Base-by-base conservation (phyloP, 2,888 invertebrate genomes). In the Netelia fuscicornis region DNA sequence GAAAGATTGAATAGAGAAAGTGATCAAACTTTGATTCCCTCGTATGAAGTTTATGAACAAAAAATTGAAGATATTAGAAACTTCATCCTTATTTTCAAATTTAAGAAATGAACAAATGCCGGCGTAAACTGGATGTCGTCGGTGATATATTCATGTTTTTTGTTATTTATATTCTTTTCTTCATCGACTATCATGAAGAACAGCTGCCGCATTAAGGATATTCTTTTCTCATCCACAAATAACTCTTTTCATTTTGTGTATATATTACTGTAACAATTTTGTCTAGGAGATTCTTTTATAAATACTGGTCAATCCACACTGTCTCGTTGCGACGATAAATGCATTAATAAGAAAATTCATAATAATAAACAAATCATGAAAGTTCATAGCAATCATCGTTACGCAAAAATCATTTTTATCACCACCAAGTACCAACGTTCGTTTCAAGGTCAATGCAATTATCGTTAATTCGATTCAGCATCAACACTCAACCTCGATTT, bases 401-500 rank as follows among this genome's bases (percentile, higher is more conserved):
- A 48, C 0, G 11, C 48, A 48, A 48, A 2, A 13, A 48, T 11
- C 11, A 48, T 48, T 48, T 48, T 48, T 37, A 10, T 48, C 13
- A 13, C 13, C 48, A 0, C 48, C 13, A 48, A 48, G 13, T 48
- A 37, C 13, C 48, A 48, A 48, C 48, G 48, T 10, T 48, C 10
- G 48, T 13, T 48, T 48, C 48, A 75, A 75, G 9, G 23, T 75
- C 52, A 62, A 62, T 75, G 23, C 25, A 48, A 11, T 23, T 62
- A 13, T 62, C 62, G 25, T 23, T 62, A 42, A 71, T 42, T 62
- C 13, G n/a, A 60, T 44, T 48, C 48, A 48, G 74, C 52, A 25
- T 64, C 64, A 52, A 62, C 62, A 42, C 65, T 58, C 30, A 2
- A 67, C 65, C 67, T 77, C 77, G 56, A 77, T 77, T 54, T 68